Evolutionary conservation across 2,113 vertebrate species (phyloP), one percentile per base, ranked within the genome.

Genomic region (Amblyornis subalaris): DNA sequence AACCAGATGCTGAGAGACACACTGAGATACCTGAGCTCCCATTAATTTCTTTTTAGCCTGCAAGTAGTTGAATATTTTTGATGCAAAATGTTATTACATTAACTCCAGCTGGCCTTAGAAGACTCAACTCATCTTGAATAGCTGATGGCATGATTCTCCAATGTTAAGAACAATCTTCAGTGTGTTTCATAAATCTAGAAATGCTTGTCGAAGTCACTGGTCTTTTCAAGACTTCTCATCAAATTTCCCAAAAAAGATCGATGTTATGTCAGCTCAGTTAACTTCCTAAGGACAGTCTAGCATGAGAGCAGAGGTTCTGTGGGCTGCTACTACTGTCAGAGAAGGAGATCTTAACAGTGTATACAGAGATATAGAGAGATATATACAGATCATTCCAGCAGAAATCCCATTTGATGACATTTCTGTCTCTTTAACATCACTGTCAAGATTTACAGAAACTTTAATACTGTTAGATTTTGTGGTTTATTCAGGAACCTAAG

Each of bases 401-500:
- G 3, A 35, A 72, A 54, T 62, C 3, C 1, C 2, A 20, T 61
- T 35, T 55, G 42, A 19, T 51, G 44, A 22, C 7, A 22, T 10
- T 80, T 70, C 19, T 53, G 5, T 3, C 4, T 47, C 24, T 66
- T 84, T 45, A 58, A 33, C 84, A 81, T 14, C 0, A 12, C 3
- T 42, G 33, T 47, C 4, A 58, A 48, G 15, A 29, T 45, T 58
- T n/a, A 18, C 4, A 71, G 51, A 89, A 73, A 45, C 74, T 45
- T 4, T 16, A 54, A 33, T 24, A 10, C 2, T 36, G 7, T 12
- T 44, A 6, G 1, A 2, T 67, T 57, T 64, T 2, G 1, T 64
- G 18, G 3, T 54, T 71, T 55, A 53, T 38, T 70, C 9, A 16
- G 22, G 26, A 73, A 47, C 6, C 26, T 67, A 51, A 66, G 10